Evolutionary conservation across 1,140 invertebrate species (phyloP).

Genomic region (Drosophila albomicans): DNA sequence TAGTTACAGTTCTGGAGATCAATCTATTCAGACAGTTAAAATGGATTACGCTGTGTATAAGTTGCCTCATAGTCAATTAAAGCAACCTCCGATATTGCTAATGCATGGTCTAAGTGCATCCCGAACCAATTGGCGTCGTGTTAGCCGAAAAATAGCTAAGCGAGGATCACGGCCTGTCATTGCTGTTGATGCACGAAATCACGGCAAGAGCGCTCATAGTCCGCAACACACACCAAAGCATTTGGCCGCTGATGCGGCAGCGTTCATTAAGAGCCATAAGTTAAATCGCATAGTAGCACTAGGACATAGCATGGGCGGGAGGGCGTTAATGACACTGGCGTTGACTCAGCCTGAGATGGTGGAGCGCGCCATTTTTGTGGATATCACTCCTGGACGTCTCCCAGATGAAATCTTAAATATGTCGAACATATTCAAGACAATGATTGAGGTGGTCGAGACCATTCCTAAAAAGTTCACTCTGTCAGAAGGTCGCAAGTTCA

Average conservation of each 20-base stretch:
- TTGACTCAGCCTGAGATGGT: conserved; percentile 40
- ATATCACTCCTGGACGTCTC: conserved; percentile 41
- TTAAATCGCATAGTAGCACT: conserved; percentile 36
- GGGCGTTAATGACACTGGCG: conserved; percentile 52
- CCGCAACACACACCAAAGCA: conserved; percentile 89
- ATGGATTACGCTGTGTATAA: conserved; percentile 37
- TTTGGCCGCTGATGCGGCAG: conserved; percentile 88
- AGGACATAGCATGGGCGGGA: conserved; percentile 41
- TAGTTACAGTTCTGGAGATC: background rate
- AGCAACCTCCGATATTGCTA: conserved; percentile 88
- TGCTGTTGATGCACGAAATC: conserved; percentile 93
- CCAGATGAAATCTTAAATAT: conserved; percentile 3
- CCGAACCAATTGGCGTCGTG: conserved; percentile 91
- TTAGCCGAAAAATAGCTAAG: conserved; percentile 10
- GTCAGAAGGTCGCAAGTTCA: conserved; percentile 18
- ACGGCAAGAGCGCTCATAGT: conserved; percentile 93
- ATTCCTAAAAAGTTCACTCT: conserved; percentile 29
- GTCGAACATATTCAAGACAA: conserved; percentile 27
- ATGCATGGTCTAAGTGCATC: conserved; percentile 94
- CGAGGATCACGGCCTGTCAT: conserved; percentile 86
- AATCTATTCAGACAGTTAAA: background rate
- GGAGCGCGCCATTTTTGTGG: conserved; percentile 46
- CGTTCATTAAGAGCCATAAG: conserved; percentile 21
- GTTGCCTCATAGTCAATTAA: conserved; percentile 26
- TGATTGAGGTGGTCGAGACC: conserved; percentile 3